phyloP scores from a whole-genome alignment of 2,797 vertebrate genomes.

The Pogoniulus pusillus region DNA sequence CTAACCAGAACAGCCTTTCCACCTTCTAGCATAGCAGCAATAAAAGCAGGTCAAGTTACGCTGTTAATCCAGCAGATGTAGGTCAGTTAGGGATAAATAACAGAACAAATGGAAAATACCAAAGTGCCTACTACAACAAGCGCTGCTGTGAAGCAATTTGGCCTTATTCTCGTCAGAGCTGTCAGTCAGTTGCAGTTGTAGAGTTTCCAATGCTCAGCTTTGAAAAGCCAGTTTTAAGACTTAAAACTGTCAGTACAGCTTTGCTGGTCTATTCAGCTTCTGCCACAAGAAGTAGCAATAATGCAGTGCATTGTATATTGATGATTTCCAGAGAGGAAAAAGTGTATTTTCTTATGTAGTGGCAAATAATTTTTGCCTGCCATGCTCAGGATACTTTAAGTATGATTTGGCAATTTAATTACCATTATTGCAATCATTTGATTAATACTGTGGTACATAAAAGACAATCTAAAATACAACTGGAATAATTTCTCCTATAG shows the following conservation, averaged over 20 bases:
- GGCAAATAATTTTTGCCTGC: background rate
- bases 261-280: background rate
- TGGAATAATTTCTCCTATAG: background rate
- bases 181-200: conserved; percentile 2
- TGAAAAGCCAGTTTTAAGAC: background rate
- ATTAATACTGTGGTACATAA: background rate
- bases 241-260: background rate
- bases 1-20: conserved; percentile 39
- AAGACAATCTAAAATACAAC: background rate
- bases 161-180: conserved; percentile 44
- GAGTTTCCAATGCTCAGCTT: background rate
- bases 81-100: conserved; percentile 79
- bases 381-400: background rate
- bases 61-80: conserved; percentile 78
- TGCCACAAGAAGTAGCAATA: background rate
- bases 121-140: conserved; percentile 38
- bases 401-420: background rate
- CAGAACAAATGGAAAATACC: conserved; percentile 65
- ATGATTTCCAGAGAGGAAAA: background rate
- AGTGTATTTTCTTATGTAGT: background rate
- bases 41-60: conserved; percentile 74
- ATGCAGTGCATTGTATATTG: background rate
- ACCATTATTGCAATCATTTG: background rate
- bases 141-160: conserved; percentile 53
- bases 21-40: conserved; percentile 47